phyloP scores from a whole-genome alignment of 2,888 invertebrate species.

The Apoda limacodes region DNA sequence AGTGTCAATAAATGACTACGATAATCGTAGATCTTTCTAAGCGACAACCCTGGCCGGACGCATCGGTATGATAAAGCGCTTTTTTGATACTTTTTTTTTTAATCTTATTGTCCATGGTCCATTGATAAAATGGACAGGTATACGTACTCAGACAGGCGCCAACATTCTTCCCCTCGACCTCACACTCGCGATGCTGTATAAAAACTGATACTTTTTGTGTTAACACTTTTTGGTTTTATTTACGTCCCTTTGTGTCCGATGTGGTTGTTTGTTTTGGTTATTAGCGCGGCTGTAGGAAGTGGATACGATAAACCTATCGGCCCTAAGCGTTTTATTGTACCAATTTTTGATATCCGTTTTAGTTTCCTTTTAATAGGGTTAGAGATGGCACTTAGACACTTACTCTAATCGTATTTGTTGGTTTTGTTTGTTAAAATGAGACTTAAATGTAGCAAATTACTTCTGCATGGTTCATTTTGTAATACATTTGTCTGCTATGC shows the following conservation, averaged over 20 bases:
- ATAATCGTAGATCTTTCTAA: conserved; percentile 21
- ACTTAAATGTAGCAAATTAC: no score
- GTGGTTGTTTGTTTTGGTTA: conserved; percentile 66
- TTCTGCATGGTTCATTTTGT: no score
- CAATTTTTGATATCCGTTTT: conserved; percentile 61
- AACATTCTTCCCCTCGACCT: conserved; percentile 69
- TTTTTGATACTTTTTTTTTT: conserved; percentile 57
- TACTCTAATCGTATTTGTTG: no score
- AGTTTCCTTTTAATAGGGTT: no score
- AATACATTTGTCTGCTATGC: no score
- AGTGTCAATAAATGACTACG: no score
- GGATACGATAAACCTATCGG: conserved; percentile 62
- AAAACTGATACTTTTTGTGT: conserved; percentile 67
- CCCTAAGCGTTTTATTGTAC: conserved; percentile 67
- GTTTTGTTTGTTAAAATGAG: no score
- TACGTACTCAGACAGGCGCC: conserved; percentile 70
- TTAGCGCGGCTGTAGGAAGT: conserved; percentile 65
- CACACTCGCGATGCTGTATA: conserved; percentile 64
- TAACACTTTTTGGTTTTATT: conserved; percentile 65
- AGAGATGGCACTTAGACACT: no score
- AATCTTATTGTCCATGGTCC: conserved; percentile 46
- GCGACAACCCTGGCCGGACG: conserved; percentile 61
- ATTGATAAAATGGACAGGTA: conserved; percentile 69
- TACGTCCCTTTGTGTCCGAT: conserved; percentile 58
- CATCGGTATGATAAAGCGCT: conserved; percentile 64